Conservation (phyloP, 1,140 invertebrate species). For the Cyclina sinensis region DNA sequence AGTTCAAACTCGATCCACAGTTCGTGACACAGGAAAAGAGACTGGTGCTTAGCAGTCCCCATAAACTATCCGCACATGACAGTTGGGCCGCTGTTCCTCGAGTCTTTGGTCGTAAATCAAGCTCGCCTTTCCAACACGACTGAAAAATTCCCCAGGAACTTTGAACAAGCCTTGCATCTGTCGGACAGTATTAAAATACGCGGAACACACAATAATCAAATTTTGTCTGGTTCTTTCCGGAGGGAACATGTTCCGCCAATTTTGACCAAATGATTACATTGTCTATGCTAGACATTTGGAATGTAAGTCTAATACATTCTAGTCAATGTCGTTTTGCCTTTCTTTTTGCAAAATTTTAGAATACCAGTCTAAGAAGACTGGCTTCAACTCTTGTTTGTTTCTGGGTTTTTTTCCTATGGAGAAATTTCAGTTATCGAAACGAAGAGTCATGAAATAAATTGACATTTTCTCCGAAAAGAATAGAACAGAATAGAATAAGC, state of each 20-base stretch:
- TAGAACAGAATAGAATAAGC: too few species aligned
- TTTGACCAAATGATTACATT: constrained; percentile 35
- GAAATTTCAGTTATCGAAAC: too few species aligned
- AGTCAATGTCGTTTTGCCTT: not conserved
- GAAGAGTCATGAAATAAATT: too few species aligned
- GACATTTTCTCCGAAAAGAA: too few species aligned
- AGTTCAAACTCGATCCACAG: constrained; percentile 35
- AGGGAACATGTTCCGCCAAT: constrained; percentile 28
- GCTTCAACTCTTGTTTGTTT: too few species aligned
- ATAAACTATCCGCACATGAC: constrained; percentile 59
- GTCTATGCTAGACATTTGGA: not conserved
- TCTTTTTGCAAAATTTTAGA: too few species aligned
- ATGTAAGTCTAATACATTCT: not conserved
- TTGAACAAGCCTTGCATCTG: constrained; percentile 61
- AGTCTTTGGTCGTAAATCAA: constrained; percentile 61
- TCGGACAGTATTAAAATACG: constrained; percentile 45
- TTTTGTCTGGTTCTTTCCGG: constrained; percentile 15
- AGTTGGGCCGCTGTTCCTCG: constrained; percentile 50
- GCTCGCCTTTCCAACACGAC: constrained; percentile 65
- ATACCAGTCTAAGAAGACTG: too few species aligned
- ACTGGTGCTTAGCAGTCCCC: constrained; percentile 58
- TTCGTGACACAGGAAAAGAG: constrained; percentile 60
- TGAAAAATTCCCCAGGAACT: constrained; percentile 64
- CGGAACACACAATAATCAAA: constrained; percentile 33
- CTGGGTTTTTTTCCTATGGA: too few species aligned